Conservation (phyloP, 2,888 invertebrate genomes). For the Synergus umbraculus region DNA sequence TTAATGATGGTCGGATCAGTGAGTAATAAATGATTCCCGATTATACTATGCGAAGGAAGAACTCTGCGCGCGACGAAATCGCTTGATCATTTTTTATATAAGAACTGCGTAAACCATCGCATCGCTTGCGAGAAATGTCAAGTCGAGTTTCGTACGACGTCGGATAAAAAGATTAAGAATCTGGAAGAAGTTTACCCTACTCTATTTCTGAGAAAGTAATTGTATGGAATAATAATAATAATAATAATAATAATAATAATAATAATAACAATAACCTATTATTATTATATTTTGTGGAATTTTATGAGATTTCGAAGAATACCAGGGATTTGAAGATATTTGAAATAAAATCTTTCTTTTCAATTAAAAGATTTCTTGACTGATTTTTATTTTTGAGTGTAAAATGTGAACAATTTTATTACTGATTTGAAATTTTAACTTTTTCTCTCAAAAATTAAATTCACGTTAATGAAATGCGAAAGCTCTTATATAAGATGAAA, state of each 20-base stretch:
- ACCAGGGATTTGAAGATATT: no score
- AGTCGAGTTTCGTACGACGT: not conserved
- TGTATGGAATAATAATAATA: not conserved
- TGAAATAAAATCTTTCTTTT: no score
- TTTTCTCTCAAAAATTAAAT: not conserved
- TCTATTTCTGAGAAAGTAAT: not conserved
- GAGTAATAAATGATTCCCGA: slow-evolving; percentile 5
- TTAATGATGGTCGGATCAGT: slow-evolving; percentile 23
- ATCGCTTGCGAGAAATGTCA: not conserved
- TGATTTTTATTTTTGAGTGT: not conserved
- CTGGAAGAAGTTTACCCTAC: not conserved
- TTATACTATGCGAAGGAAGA: not conserved
- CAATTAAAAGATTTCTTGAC: not conserved
- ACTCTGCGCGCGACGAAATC: not conserved
- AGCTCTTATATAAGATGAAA: not conserved
- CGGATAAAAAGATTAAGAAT: not conserved
- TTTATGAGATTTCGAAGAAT: no score
- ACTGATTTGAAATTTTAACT: not conserved
- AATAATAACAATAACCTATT: not conserved
- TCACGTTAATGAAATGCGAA: not conserved
- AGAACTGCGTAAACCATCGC: not conserved
- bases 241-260: no score
- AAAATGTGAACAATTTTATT: not conserved
- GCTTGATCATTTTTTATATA: slow-evolving; percentile 10
- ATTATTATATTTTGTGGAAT: not conserved